Percentiles rank a stretch among this genome's conserved stretches.
Evolutionary conservation across 2,797 vertebrate genomes (phyloP).

Genomic region (Hypotaenidia philippensis): DNA sequence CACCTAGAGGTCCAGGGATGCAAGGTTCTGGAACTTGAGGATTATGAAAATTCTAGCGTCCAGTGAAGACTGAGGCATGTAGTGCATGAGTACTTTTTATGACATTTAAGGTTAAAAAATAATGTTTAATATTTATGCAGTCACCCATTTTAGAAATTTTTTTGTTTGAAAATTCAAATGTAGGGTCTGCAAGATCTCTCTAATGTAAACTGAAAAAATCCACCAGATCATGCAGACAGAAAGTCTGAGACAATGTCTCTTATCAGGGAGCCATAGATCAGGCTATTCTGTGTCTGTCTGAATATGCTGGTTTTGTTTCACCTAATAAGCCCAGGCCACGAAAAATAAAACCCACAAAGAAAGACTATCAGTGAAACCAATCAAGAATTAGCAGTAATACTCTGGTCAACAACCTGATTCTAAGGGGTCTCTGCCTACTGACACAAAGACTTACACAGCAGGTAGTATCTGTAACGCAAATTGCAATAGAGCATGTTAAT

Average conservation of each 20-base stretch:
- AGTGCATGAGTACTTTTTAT: neutral
- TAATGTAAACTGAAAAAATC: neutral
- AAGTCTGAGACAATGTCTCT: neutral
- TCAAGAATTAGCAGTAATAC: neutral
- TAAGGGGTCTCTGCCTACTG: neutral
- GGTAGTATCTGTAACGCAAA: neutral
- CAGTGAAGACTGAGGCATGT: no score
- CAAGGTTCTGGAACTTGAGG: no score
- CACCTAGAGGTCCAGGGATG: no score
- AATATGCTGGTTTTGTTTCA: neutral
- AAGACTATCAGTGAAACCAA: neutral
- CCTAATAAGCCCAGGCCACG: neutral
- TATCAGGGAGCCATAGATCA: neutral
- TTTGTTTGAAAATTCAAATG: neutral
- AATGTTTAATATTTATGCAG: neutral
- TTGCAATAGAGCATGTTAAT: neutral
- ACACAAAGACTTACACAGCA: neutral
- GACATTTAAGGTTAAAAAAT: neutral
- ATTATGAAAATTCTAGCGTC: no score
- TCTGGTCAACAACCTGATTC: neutral
- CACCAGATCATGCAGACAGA: neutral
- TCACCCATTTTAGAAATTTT: neutral
- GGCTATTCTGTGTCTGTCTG: neutral
- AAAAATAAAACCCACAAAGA: neutral
- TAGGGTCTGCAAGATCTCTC: neutral